Evolutionary conservation across 30 jellyfish, hydroid and myxozoan genomes (phyloP).

Genomic region (Aurelia sp.): DNA sequence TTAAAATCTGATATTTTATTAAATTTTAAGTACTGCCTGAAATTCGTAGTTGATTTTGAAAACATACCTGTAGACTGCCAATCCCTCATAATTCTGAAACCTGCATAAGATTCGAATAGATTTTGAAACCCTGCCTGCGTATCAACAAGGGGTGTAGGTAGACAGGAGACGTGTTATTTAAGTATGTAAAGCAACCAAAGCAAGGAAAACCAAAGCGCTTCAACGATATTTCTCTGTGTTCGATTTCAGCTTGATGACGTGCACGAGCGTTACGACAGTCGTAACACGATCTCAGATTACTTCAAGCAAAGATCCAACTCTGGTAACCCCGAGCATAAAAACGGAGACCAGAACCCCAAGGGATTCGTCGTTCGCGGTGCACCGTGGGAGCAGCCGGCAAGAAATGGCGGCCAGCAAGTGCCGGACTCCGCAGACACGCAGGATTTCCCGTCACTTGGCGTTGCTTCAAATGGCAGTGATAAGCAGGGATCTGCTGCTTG

Average conservation of each 20-base stretch:
- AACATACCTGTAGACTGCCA: too few species aligned
- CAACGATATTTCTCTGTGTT: neutral
- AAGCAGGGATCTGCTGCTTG: constrained; percentile 80
- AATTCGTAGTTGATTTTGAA: too few species aligned
- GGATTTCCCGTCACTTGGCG: constrained; percentile 91
- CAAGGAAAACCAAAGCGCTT: too few species aligned
- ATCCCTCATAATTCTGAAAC: too few species aligned
- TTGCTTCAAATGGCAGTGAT: constrained; percentile 38
- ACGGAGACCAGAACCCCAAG: constrained; percentile 30
- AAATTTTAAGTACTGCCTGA: too few species aligned
- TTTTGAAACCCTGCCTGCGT: too few species aligned
- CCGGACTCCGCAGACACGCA: constrained; percentile 82
- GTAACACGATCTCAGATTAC: constrained; percentile 73
- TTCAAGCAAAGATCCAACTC: constrained; percentile 59
- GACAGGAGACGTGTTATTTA: too few species aligned
- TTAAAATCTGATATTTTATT: too few species aligned
- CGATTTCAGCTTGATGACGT: constrained; percentile 85
- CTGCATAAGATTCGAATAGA: too few species aligned
- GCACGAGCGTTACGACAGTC: constrained; percentile 81
- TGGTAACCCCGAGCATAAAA: constrained; percentile 26
- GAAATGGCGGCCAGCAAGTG: constrained; percentile 60
- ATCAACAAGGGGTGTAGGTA: too few species aligned
- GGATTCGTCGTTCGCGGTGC: constrained; percentile 97
- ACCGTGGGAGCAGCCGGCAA: constrained; percentile 78
- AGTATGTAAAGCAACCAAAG: too few species aligned